phyloP scores from a whole-genome alignment of 2,888 invertebrate genomes.

The Pterostichus madidus region DNA sequence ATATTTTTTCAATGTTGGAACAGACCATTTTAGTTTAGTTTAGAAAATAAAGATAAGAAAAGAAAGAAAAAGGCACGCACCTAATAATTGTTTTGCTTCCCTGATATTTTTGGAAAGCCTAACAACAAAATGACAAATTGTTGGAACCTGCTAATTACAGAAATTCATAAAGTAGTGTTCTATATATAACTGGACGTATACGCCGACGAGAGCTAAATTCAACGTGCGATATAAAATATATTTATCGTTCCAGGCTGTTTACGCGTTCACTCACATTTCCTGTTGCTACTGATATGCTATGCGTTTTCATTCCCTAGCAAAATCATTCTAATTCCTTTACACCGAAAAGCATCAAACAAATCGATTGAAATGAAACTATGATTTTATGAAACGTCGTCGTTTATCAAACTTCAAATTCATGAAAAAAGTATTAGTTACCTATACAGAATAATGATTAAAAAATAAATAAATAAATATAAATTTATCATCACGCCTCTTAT shows the following conservation, averaged over 20 bases:
- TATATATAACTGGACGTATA: constrained; percentile 17
- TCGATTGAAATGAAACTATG: too few relatives aligned
- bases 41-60: background rate
- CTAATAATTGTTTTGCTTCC: background rate
- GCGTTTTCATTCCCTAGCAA: background rate
- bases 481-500: too few relatives aligned
- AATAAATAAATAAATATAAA: too few relatives aligned
- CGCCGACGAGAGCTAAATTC: constrained; percentile 16
- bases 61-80: too few relatives aligned
- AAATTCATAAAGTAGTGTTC: background rate
- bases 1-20: too few relatives aligned
- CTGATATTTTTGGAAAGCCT: background rate
- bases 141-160: constrained; percentile 18
- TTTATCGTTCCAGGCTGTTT: constrained; percentile 35
- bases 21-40: too few relatives aligned
- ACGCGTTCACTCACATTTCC: constrained; percentile 40
- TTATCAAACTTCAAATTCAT: too few relatives aligned
- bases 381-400: too few relatives aligned
- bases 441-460: too few relatives aligned
- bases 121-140: constrained; percentile 33
- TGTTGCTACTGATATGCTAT: constrained; percentile 24
- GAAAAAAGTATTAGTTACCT: too few relatives aligned
- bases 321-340: too few relatives aligned
- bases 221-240: constrained; percentile 38
- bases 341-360: too few relatives aligned